Evolutionary conservation across 2,113 vertebrate species (phyloP), one percentile per base, ranked within the genome.

Genomic region (Embiotoca jacksoni): DNA sequence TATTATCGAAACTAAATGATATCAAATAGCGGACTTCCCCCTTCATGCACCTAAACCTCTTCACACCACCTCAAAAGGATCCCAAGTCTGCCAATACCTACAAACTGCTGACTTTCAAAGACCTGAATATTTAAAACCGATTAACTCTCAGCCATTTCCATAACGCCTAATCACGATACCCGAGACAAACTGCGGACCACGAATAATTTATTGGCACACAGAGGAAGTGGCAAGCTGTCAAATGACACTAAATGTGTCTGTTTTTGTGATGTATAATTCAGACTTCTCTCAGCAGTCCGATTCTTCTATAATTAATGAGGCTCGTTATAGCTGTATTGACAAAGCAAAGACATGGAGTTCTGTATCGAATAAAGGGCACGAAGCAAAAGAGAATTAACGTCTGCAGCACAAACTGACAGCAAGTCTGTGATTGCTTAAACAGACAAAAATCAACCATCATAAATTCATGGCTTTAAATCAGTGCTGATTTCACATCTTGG

Each of bases 261-360:
- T 82, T 85, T 85, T 78, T 79, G 85, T 89, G 82, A 91, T 91
- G 70, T 87, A 86, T 86, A 89, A 91, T 89, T 82, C 77, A 89
- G 72, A 58, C 56, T 44, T 47, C 85, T 81, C 84, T 79, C 73
- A 74, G 61, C 52, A 82, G 86, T 79, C 78, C 39, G 16, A 10
- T 53, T 68, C 47, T 0, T 91, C 39, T 55, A 91, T 90, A 75
- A 92, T 89, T 84, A 71, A 92, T 85, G 78, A 83, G 54, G 60
- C 71, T 66, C 65, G 70, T 80, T 62, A 50, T 66, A 30, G 72
- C 71, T 46, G 72, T 72, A 82, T 52, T 78, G 87, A 90, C 64
- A 78, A 58, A 81, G 78, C 71, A 69, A 69, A 78, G 81, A 63
- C 72, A 50, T 13, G 15, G 64, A 82, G 64, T 73, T 75, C 57